Conservation (phyloP, 2,888 invertebrate species). For the Loripinus fragilis region DNA sequence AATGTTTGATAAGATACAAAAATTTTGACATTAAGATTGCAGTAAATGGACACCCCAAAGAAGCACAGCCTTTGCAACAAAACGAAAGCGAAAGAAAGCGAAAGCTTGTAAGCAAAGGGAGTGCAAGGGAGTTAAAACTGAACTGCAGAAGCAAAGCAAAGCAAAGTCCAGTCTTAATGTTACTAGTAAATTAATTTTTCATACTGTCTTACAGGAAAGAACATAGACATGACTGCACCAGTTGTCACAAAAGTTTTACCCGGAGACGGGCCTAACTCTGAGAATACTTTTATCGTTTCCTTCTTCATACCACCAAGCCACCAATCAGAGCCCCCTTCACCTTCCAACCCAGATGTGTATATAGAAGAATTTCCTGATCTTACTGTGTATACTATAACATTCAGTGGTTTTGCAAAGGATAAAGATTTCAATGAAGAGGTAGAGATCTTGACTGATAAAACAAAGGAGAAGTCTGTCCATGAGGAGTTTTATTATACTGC, state of each 20-base stretch:
- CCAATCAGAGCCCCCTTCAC: slow-evolving; percentile 65
- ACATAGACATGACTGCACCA: slow-evolving; percentile 77
- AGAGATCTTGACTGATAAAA: slow-evolving; percentile 48
- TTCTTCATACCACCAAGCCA: slow-evolving; percentile 70
- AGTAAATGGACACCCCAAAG: too few species aligned
- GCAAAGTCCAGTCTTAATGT: too few species aligned
- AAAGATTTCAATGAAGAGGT: slow-evolving; percentile 66
- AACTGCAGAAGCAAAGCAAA: too few species aligned
- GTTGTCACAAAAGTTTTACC: slow-evolving; percentile 70
- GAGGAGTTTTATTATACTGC: slow-evolving; percentile 75
- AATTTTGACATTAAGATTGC: too few species aligned
- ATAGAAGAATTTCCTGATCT: slow-evolving; percentile 63
- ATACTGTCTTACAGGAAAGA: slow-evolving; percentile 67
- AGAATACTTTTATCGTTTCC: slow-evolving; percentile 74
- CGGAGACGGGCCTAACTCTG: slow-evolving; percentile 74
- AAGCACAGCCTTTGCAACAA: too few species aligned
- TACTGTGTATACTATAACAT: slow-evolving; percentile 63
- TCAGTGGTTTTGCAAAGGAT: slow-evolving; percentile 72
- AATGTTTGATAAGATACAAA: too few species aligned
- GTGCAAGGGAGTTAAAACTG: too few species aligned
- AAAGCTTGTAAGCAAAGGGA: too few species aligned
- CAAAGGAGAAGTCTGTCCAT: slow-evolving; percentile 53
- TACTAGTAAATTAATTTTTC: too few species aligned
- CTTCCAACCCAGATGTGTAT: slow-evolving; percentile 66
- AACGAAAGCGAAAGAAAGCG: too few species aligned